Percentiles rank a stretch among this genome's conserved stretches.
phyloP scores from a whole-genome alignment of 2,113 vertebrate genomes.

The Zapus hudsonius region DNA sequence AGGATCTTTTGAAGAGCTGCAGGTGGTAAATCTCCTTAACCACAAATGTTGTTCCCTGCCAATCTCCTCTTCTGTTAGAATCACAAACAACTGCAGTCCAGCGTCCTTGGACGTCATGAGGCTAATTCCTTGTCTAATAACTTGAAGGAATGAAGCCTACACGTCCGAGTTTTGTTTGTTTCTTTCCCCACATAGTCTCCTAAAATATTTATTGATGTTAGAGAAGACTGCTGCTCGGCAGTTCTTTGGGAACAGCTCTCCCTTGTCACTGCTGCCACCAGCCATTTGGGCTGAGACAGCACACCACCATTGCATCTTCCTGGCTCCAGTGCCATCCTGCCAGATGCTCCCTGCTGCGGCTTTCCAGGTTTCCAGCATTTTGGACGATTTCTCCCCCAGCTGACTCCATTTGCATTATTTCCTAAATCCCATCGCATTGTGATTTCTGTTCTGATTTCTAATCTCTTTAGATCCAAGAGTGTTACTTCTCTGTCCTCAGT shows the following conservation, averaged over 20 bases:
- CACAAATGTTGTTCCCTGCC: too few relatives aligned
- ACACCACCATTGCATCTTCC: not conserved
- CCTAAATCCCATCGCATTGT: conserved; percentile 48
- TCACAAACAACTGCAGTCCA: not conserved
- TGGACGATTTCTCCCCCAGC: conserved; percentile 33
- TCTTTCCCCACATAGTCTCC: not conserved
- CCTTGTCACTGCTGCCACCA: not conserved
- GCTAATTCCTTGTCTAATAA: not conserved
- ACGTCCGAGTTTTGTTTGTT: not conserved
- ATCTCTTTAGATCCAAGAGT: conserved; percentile 54
- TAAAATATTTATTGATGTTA: not conserved
- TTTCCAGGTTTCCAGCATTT: conserved; percentile 60
- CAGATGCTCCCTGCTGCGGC: not conserved
- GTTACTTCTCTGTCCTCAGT: conserved; percentile 14
- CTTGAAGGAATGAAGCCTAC: not conserved
- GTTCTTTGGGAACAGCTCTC: not conserved
- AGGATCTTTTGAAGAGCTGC: not conserved
- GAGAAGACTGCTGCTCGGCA: not conserved
- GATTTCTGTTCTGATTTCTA: conserved; percentile 60
- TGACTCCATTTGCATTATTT: conserved; percentile 66
- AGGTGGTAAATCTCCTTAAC: not conserved
- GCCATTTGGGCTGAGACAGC: not conserved
- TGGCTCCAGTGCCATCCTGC: not conserved
- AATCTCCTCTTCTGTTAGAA: not conserved
- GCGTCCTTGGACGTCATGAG: not conserved